Percentiles rank a stretch among this genome's conserved stretches.
Conservation (phyloP, 1,140 invertebrate genomes). For the Mamestra configurata region DNA sequence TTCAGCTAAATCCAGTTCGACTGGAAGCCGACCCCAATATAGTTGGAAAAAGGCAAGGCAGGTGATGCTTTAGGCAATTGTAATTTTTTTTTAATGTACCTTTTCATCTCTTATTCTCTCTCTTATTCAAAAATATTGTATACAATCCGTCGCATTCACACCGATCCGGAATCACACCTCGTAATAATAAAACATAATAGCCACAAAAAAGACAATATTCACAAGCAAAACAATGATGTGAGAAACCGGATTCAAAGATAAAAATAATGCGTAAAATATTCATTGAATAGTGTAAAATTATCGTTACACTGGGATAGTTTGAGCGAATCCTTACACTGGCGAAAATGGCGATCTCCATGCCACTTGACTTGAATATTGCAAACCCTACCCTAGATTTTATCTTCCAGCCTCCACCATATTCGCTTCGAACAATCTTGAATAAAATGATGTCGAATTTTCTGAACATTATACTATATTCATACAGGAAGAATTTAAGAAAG, state of each 20-base stretch:
- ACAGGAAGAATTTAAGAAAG: conserved; percentile 8
- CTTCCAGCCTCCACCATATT: conserved; percentile 51
- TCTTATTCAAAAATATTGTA: too few relatives aligned
- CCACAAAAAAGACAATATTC: neutral
- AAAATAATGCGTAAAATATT: conserved; percentile 47
- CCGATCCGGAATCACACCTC: neutral
- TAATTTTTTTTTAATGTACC: too few relatives aligned
- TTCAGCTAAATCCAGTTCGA: too few relatives aligned
- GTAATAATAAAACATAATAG: neutral
- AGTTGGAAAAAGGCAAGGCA: too few relatives aligned
- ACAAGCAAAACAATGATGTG: conserved; percentile 13
- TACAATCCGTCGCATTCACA: too few relatives aligned
- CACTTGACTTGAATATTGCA: conserved; percentile 59
- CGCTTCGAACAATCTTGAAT: conserved; percentile 52
- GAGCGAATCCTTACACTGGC: conserved; percentile 22
- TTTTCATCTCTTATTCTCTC: too few relatives aligned
- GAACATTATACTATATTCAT: conserved; percentile 38
- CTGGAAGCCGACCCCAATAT: too few relatives aligned
- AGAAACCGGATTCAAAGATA: conserved; percentile 8
- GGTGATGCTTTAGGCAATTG: too few relatives aligned
- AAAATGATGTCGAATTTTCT: conserved; percentile 48
- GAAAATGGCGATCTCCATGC: conserved; percentile 33
- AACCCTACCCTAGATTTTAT: conserved; percentile 63
- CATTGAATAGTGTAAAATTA: conserved; percentile 48
- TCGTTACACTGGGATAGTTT: conserved; percentile 25